These are phyloP conservation scores for Tyto alba DNA, from an alignment of 2,113 vertebrate species.

Conservation along the genomic window DNA sequence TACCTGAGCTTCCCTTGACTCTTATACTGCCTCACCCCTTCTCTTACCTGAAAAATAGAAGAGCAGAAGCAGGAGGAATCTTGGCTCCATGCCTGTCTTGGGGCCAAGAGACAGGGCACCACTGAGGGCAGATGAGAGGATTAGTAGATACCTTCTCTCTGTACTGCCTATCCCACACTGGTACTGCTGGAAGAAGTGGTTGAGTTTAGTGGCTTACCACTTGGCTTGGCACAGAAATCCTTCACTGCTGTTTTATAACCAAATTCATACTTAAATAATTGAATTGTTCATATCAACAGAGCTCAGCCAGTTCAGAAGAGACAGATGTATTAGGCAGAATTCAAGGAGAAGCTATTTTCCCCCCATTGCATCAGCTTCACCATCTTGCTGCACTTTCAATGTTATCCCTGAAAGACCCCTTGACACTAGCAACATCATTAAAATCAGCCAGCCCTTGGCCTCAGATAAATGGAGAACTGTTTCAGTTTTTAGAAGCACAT, in stretches of 20 bases:
- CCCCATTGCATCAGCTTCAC: not conserved
- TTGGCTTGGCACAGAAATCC: not conserved
- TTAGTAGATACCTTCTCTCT: not conserved
- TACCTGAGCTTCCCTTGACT: not conserved
- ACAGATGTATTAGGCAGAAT: not conserved
- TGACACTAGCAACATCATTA: not conserved
- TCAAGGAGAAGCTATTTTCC: not conserved
- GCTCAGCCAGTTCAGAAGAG: not conserved
- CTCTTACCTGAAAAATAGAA: not conserved
- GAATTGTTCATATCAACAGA: not conserved
- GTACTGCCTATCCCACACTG: not conserved
- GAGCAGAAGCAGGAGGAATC: not conserved
- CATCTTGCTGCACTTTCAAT: not conserved
- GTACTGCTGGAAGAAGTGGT: not conserved
- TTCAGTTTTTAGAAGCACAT: not conserved
- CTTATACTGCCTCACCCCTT: not conserved
- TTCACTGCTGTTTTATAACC: not conserved
- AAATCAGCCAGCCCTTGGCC: not conserved
- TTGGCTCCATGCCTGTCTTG: not conserved
- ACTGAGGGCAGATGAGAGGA: not conserved
- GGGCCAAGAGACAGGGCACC: not conserved
- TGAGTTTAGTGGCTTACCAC: not conserved
- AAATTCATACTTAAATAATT: not conserved
- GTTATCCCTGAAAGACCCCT: not conserved
- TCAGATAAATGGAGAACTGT: not conserved